These are phyloP conservation scores for Ichneumoninae sp. DNA, from an alignment of 2,888 invertebrate genomes.

Conservation along the genomic window DNA sequence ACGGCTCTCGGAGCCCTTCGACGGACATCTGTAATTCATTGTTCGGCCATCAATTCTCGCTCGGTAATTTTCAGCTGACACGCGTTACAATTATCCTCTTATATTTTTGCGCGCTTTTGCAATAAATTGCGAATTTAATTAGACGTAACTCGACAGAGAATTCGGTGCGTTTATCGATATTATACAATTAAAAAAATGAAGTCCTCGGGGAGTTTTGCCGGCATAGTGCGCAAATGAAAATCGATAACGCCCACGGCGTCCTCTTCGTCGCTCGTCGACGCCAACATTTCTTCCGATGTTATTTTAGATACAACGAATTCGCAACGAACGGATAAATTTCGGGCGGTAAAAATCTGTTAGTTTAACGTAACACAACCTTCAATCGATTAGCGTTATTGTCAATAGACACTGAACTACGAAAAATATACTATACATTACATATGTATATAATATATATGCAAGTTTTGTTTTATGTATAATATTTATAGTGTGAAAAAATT, in stretches of 20 bases:
- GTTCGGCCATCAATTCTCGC: constrained; percentile 3
- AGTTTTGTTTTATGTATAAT: constrained; percentile 22
- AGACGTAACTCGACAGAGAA: constrained; percentile 6
- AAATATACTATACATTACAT: constrained; percentile 69
- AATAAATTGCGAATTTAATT: constrained; percentile 17
- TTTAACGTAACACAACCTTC: constrained; percentile 70
- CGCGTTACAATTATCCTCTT: constrained; percentile 15
- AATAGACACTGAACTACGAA: constrained; percentile 75
- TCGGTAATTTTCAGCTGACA: constrained; percentile 32
- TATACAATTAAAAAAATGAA: constrained; percentile 9
- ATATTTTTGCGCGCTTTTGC: background rate
- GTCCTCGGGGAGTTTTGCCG: background rate
- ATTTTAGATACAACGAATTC: background rate
- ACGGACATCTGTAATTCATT: constrained; percentile 1
- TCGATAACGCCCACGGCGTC: background rate
- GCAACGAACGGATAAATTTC: constrained; percentile 10
- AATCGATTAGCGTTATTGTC: constrained; percentile 74
- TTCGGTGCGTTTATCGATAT: constrained; percentile 16
- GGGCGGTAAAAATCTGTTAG: constrained; percentile 63
- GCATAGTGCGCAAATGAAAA: constrained; percentile 10
- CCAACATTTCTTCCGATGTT: background rate
- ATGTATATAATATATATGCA: background rate
- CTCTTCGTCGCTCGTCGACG: too few relatives aligned
- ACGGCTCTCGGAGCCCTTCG: background rate
- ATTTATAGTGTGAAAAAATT: constrained; percentile 58